These are phyloP conservation scores for Plebejus argus DNA, from an alignment of 2,888 invertebrate species.

Conservation along the genomic window DNA sequence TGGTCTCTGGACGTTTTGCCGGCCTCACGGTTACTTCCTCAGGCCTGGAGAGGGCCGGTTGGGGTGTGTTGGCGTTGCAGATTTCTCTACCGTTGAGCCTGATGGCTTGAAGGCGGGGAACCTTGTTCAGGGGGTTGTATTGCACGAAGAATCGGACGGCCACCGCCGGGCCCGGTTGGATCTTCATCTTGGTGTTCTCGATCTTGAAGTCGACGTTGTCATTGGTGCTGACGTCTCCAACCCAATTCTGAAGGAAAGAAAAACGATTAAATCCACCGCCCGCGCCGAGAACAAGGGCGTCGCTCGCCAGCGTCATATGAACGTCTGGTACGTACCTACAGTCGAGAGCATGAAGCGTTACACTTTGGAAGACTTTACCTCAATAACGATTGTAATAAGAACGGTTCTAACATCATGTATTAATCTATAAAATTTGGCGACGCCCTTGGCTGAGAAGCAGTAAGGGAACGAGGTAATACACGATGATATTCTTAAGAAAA, in stretches of 20 bases:
- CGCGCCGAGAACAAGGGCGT: too few species aligned
- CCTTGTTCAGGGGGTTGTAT: conserved; percentile 70
- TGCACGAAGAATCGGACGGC: conserved; percentile 82
- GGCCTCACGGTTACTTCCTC: conserved; percentile 41
- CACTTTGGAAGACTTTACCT: too few species aligned
- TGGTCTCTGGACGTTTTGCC: conserved; percentile 19
- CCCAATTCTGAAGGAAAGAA: conserved; percentile 70
- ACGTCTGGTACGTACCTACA: too few species aligned
- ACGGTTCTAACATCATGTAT: too few species aligned
- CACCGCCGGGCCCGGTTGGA: conserved; percentile 79
- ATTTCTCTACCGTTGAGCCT: conserved; percentile 81
- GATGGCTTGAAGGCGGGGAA: conserved; percentile 75
- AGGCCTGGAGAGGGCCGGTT: conserved; percentile 52
- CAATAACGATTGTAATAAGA: too few species aligned
- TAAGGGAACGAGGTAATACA: too few species aligned
- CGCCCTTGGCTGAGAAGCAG: too few species aligned
- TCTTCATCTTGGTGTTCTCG: conserved; percentile 78
- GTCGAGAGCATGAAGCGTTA: too few species aligned
- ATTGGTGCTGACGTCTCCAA: conserved; percentile 79
- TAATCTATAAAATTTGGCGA: too few species aligned
- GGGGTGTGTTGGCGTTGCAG: conserved; percentile 71
- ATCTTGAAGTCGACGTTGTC: conserved; percentile 82
- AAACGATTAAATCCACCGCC: background rate
- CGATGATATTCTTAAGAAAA: too few species aligned
- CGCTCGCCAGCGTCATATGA: too few species aligned